A percentile compares a stretch with the other conserved stretches of the same genome.
Evolutionary conservation across 2,113 vertebrate genomes (phyloP).

Genomic region (Vanacampus margaritifer): DNA sequence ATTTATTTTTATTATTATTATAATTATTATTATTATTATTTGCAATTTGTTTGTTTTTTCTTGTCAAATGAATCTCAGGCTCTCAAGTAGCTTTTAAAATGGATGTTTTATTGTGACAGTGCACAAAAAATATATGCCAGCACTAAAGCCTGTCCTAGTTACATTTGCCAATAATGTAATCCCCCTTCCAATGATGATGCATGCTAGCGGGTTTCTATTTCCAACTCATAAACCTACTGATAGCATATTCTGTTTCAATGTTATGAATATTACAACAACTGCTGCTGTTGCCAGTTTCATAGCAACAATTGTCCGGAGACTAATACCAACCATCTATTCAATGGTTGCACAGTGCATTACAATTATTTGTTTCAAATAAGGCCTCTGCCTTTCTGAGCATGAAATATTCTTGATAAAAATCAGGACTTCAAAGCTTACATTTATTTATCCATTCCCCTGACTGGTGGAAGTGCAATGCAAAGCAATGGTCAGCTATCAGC

Average conservation of each 20-base stretch:
- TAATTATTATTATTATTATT: no score
- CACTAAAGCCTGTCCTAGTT: background rate
- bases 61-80: background rate
- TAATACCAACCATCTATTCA: background rate
- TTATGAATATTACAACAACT: background rate
- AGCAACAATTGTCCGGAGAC: background rate
- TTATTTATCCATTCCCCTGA: background rate
- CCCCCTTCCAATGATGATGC: background rate
- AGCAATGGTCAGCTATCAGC: background rate
- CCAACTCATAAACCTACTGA: background rate
- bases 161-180: background rate
- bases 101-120: background rate
- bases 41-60: no score
- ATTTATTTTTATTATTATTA: no score
- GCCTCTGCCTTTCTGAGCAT: background rate
- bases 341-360: background rate
- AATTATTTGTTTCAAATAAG: background rate
- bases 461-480: background rate
- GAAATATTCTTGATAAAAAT: no score
- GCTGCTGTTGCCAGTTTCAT: background rate
- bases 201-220: background rate
- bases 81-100: background rate
- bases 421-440: background rate
- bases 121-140: background rate
- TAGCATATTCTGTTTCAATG: background rate